Percentiles rank a stretch among this genome's conserved stretches.
Evolutionary conservation across 2,888 invertebrate genomes (phyloP).

Genomic region (Brenthis hecate): DNA sequence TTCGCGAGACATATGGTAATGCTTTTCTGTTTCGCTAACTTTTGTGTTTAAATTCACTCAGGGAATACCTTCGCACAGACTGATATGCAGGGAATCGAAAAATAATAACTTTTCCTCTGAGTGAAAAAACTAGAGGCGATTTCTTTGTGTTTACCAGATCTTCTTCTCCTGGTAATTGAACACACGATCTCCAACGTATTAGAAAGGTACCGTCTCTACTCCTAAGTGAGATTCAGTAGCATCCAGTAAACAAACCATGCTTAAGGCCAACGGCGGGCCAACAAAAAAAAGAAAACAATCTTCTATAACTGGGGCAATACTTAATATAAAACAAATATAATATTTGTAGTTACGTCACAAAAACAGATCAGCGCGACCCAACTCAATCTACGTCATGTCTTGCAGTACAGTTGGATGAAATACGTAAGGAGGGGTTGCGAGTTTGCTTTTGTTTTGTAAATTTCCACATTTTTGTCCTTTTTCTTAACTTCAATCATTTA

Average conservation of each 20-base stretch:
- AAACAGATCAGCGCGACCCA: constrained; percentile 19
- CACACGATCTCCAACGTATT: no score
- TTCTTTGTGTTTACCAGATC: no score
- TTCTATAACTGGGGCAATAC: neutral
- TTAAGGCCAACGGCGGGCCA: no score
- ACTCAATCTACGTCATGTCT: constrained; percentile 25
- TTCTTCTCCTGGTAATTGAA: no score
- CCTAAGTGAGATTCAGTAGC: no score
- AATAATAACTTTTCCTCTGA: no score
- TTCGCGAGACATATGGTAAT: constrained; percentile 29
- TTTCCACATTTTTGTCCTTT: neutral
- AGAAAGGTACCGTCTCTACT: no score
- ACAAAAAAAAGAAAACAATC: no score
- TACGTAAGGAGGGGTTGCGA: constrained; percentile 3
- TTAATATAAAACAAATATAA: constrained; percentile 10
- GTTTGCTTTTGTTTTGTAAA: neutral
- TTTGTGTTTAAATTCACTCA: constrained; percentile 1
- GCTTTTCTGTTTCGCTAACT: constrained; percentile 28
- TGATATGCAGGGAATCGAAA: no score
- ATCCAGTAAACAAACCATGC: no score
- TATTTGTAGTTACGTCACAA: constrained; percentile 4
- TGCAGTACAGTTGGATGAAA: neutral
- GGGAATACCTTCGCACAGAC: neutral
- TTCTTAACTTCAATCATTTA: no score
- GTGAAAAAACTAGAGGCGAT: no score